Evolutionary conservation across 2,888 invertebrate species (phyloP).

Genomic region (Cantharis rufa): DNA sequence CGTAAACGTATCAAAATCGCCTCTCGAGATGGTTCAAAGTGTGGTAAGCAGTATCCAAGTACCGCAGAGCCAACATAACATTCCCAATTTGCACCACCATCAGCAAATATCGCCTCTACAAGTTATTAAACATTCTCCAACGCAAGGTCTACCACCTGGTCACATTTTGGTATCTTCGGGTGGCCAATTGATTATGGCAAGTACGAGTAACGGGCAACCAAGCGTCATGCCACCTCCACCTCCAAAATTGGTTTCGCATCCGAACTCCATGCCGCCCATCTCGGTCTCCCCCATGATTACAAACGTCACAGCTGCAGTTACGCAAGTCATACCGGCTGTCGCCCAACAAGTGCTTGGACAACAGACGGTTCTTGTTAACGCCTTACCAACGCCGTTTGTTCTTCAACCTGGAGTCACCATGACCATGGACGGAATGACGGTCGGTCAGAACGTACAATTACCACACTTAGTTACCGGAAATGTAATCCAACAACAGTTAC

Average conservation of each 20-base stretch:
- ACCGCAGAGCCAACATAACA: conserved; percentile 53
- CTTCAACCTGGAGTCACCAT: conserved; percentile 75
- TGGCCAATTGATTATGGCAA: conserved; percentile 73
- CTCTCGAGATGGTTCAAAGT: conserved; percentile 78
- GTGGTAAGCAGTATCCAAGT: conserved; percentile 73
- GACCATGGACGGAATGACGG: conserved; percentile 73
- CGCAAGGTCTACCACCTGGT: conserved; percentile 61
- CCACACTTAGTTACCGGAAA: conserved; percentile 72
- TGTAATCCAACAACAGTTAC: conserved; percentile 61
- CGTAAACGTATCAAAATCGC: conserved; percentile 62
- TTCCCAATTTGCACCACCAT: conserved; percentile 45
- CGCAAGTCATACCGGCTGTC: conserved; percentile 68
- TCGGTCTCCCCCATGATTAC: conserved; percentile 67
- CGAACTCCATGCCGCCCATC: conserved; percentile 61
- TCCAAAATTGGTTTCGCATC: conserved; percentile 55
- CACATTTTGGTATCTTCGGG: conserved; percentile 78
- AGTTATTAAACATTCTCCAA: conserved; percentile 57
- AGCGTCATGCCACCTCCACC: conserved; percentile 72
- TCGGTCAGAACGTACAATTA: conserved; percentile 70
- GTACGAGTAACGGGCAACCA: conserved; percentile 55
- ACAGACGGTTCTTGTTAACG: conserved; percentile 80
- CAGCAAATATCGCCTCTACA: conserved; percentile 52
- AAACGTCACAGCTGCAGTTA: conserved; percentile 67
- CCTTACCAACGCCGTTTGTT: conserved; percentile 76
- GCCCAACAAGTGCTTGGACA: conserved; percentile 71